Conservation (phyloP, 2,888 invertebrate species). For the Trichopoda pennipes region DNA sequence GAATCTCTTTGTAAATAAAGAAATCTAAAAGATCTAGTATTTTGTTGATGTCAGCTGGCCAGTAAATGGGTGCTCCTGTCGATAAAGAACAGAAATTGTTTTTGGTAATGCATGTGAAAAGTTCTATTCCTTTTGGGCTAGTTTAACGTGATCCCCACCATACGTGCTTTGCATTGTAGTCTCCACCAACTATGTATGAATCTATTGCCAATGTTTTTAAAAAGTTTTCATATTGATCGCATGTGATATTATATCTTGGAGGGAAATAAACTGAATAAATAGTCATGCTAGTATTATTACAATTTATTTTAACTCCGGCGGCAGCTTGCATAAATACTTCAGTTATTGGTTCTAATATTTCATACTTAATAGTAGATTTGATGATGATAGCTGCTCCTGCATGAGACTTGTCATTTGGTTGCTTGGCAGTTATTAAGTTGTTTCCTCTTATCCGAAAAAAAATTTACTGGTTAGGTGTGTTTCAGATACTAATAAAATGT, state of each 20-base stretch:
- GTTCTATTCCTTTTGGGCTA: neutral
- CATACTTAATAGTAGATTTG: neutral
- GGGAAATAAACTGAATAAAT: neutral
- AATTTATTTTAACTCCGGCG: neutral
- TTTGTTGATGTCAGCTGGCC: neutral
- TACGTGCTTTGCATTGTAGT: too few species aligned
- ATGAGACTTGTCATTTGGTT: too few species aligned
- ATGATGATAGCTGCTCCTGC: neutral
- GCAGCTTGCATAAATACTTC: neutral
- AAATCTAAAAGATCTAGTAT: neutral
- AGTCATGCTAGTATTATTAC: neutral
- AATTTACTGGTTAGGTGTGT: too few species aligned
- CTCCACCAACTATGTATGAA: too few species aligned
- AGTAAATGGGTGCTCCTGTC: neutral
- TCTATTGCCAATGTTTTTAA: neutral
- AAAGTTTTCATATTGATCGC: neutral
- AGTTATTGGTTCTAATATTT: neutral
- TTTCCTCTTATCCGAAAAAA: too few species aligned
- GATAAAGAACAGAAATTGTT: neutral
- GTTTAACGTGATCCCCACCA: neutral
- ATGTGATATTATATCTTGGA: too few species aligned
- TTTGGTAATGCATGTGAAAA: neutral
- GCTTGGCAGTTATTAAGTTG: too few species aligned
- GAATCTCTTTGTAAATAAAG: too few species aligned
- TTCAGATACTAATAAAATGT: too few species aligned